Evolutionary conservation across 2,888 invertebrate species (phyloP), one percentile per base, ranked within the genome.

Genomic region (Megastigmus dorsalis): DNA sequence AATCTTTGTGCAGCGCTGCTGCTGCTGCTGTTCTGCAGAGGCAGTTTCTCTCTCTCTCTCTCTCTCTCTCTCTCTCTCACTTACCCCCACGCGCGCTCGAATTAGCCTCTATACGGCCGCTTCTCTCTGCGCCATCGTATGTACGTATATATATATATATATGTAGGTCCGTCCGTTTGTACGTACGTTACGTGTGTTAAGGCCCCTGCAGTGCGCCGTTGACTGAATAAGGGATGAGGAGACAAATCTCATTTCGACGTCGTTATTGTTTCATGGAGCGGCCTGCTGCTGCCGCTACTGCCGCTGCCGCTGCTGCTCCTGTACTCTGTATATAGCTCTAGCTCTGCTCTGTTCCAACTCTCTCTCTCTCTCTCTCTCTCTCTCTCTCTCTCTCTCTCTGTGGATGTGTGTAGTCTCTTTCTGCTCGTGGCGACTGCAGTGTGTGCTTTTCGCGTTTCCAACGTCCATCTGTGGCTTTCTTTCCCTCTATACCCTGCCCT

Each of bases 191-290:
- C 15, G 38, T 20, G n/a, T 3, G 30, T 6, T 7, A 10, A n/a
- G 41, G n/a, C n/a, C n/a, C n/a, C n/a, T 20, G 38, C 48, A 41
- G 20, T n/a, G 30, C 2, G 48, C 36, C 26, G 41, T 52, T 52
- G 52, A 72, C 75, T 71, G 63, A 67, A 71, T 71, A 68, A 67
- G 57, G 62, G 57, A 75, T 68, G 71, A 71, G 75, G 18, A 59
- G 75, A 72, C 75, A 71, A 75, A 75, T 75, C 75, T 75, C 71
- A 68, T 75, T 75, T 72, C 75, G 67, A 57, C 67, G 62, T 63
- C 68, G 75, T 75, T 75, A 75, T 75, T 75, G 75, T 75, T 75
- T 72, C 75, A 75, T 68, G 55, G 41, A 63, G 20, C 36, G 43
- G 7, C 55, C 30, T 28, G 45, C 13, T 48, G 50, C 20, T 18